Evolutionary conservation across 2,888 invertebrate genomes (phyloP).

Genomic region (Harpalus rufipes): DNA sequence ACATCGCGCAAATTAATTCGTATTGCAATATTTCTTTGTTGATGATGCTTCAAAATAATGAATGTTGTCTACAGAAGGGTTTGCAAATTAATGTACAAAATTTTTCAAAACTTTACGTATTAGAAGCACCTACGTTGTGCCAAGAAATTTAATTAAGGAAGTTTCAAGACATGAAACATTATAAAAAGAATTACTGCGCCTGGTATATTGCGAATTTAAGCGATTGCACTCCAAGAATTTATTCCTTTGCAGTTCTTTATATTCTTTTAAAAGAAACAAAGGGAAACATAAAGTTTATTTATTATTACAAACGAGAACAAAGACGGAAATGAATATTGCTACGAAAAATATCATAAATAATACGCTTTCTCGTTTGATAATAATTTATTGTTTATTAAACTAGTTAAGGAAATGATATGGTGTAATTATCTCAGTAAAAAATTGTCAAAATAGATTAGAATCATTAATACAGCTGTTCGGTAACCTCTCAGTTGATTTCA

Average conservation of each 20-base stretch:
- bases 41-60: background rate
- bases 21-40: background rate
- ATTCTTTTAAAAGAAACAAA: background rate
- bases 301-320: conserved; percentile 6
- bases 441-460: conserved; percentile 11
- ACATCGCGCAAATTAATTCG: background rate
- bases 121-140: conserved; percentile 35
- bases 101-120: conserved; percentile 46
- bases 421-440: conserved; percentile 22
- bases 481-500: background rate
- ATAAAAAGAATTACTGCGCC: conserved; percentile 50
- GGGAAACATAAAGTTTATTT: conserved; percentile 1
- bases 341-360: conserved; percentile 15
- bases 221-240: conserved; percentile 34
- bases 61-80: background rate
- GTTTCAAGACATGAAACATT: conserved; percentile 32
- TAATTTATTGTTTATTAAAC: conserved; percentile 45
- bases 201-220: conserved; percentile 48
- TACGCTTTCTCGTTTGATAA: conserved; percentile 23
- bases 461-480: conserved; percentile 13
- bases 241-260: conserved; percentile 27
- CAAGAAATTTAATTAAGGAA: conserved; percentile 43
- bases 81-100: conserved; percentile 37
- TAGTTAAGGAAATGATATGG: conserved; percentile 28
- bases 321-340: background rate